A percentile compares a stretch with the other conserved stretches of the same genome.
These are phyloP conservation scores for Bedellia somnulentella DNA, from an alignment of 2,888 invertebrate species.

Conservation along the genomic window DNA sequence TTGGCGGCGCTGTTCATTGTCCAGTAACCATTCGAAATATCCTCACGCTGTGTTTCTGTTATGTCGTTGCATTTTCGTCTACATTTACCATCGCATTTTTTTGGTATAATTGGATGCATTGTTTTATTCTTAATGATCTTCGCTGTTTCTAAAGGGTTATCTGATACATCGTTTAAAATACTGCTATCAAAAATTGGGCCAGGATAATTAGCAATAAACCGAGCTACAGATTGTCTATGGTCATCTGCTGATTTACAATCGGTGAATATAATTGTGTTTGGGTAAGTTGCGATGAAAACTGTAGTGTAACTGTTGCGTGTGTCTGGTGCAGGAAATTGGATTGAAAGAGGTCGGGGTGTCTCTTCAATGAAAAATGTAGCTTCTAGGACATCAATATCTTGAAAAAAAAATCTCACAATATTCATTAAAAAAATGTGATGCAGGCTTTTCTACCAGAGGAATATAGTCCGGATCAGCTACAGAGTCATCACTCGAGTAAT, in stretches of 20 bases:
- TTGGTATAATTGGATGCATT: conserved; percentile 8
- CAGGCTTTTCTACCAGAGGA: background rate
- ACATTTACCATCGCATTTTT: conserved; percentile 5
- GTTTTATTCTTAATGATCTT: conserved; percentile 9
- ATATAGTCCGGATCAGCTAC: background rate
- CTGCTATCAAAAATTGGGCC: conserved; percentile 8
- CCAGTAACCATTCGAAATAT: conserved; percentile 9
- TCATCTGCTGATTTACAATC: conserved; percentile 7
- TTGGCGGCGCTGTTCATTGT: conserved; percentile 8
- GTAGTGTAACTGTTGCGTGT: too few species aligned
- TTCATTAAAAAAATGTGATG: background rate
- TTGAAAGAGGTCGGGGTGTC: too few species aligned
- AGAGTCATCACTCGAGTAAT: background rate
- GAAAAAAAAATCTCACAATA: background rate
- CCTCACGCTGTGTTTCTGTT: conserved; percentile 8
- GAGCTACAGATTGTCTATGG: conserved; percentile 7
- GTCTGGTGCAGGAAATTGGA: too few species aligned
- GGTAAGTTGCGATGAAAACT: conserved; percentile 1
- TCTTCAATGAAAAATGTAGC: too few species aligned
- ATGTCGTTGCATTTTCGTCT: conserved; percentile 7
- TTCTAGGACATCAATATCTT: background rate
- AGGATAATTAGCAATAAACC: conserved; percentile 9
- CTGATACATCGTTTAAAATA: conserved; percentile 7
- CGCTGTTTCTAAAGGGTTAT: conserved; percentile 8
- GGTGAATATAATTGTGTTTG: conserved; percentile 7